A percentile compares a stretch with the other conserved stretches of the same genome.
phyloP scores from a whole-genome alignment of 2,888 invertebrate genomes.

The Ectobius pallidus region DNA sequence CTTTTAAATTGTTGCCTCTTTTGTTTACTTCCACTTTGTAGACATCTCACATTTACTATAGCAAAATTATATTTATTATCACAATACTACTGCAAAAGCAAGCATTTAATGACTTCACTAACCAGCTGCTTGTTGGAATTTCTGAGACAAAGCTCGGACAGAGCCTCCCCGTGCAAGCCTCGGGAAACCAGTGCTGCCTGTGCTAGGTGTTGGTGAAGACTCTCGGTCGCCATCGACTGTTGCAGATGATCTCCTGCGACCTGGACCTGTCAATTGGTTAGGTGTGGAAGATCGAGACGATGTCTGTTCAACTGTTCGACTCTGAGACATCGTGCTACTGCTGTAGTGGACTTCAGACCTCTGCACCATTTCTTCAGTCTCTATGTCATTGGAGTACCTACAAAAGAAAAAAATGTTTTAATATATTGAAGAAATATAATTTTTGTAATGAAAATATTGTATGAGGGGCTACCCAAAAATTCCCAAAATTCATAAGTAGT shows the following conservation, averaged over 20 bases:
- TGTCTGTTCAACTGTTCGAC: neutral
- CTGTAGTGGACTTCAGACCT: slow-evolving; percentile 12
- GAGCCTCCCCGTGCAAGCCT: slow-evolving; percentile 70
- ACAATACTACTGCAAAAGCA: too few relatives aligned
- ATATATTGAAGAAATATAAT: too few relatives aligned
- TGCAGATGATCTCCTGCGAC: slow-evolving; percentile 38
- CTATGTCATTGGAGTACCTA: slow-evolving; percentile 12
- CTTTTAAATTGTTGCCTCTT: too few relatives aligned
- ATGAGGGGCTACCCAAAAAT: too few relatives aligned
- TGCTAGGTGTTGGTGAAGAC: slow-evolving; percentile 30
- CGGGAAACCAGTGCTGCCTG: slow-evolving; percentile 32
- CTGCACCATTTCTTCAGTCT: neutral
- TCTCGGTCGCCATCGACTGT: slow-evolving; percentile 34
- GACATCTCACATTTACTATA: too few relatives aligned
- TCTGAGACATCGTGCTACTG: neutral
- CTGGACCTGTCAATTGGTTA: neutral
- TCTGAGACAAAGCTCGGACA: slow-evolving; percentile 78
- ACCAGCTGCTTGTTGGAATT: slow-evolving; percentile 74
- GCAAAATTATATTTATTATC: too few relatives aligned
- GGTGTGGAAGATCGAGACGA: slow-evolving; percentile 11
- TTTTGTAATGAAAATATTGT: too few relatives aligned
- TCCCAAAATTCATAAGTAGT: too few relatives aligned
- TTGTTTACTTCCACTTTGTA: too few relatives aligned
- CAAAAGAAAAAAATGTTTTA: too few relatives aligned
- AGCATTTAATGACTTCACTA: too few relatives aligned